phyloP scores from a whole-genome alignment of 2,888 invertebrate genomes.

The Drosophila mayaguana region DNA sequence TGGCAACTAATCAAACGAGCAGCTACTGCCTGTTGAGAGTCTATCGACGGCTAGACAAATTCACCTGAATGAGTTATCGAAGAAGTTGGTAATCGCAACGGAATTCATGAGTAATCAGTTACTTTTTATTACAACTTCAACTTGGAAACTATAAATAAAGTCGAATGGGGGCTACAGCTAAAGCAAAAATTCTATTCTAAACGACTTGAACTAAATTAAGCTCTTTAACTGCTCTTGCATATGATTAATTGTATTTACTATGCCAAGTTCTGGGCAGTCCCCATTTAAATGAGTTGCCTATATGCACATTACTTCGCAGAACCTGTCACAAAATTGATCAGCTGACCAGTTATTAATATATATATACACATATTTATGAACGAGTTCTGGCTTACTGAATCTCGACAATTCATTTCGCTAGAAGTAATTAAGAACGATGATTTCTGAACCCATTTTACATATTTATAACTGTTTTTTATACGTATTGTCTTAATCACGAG shows the following conservation, averaged over 20 bases:
- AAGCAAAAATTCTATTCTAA: neutral
- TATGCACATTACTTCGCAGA: neutral
- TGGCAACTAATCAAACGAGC: neutral
- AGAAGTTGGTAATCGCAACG: neutral
- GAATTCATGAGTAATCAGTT: neutral
- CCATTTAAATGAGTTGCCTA: constrained; percentile 4
- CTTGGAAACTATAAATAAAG: neutral
- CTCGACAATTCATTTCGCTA: neutral
- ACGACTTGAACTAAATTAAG: neutral
- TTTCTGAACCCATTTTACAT: neutral
- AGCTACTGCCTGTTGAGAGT: neutral
- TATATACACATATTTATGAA: constrained; percentile 7
- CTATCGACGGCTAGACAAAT: neutral
- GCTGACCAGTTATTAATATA: constrained; percentile 19
- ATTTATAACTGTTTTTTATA: neutral
- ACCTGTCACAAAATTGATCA: constrained; percentile 16
- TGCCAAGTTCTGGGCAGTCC: neutral
- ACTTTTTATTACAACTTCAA: neutral
- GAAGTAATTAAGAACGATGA: constrained; percentile 2
- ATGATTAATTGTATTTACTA: neutral
- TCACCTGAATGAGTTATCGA: neutral
- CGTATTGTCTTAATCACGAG: neutral
- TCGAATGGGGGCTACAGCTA: neutral
- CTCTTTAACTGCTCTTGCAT: neutral
- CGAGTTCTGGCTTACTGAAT: constrained; percentile 3